Base-by-base conservation (phyloP, 1,140 invertebrate species). In the Solenopsis fugax region DNA sequence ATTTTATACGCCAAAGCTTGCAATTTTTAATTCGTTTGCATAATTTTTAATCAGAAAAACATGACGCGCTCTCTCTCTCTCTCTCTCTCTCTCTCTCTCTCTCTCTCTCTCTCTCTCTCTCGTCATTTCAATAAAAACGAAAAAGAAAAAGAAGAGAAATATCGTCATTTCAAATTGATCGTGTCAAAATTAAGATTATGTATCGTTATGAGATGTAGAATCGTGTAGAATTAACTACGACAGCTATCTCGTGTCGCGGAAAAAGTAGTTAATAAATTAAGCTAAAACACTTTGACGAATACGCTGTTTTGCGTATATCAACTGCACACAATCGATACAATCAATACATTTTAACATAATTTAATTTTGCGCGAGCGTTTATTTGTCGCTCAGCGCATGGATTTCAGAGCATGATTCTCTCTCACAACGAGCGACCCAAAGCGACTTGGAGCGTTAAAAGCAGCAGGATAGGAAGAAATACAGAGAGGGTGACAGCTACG, bases 401-500 rank as follows among this genome's bases (percentile, higher is more conserved):
- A 71, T 81, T 81, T 81, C 50, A 81, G 65, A 71, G 21, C 77
- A 18, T 50, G 62, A 58, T 45, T 72, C 50, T 58, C 41, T 58
- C 41, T 60, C 37, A 37, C 67, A 48, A 24, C 62, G 18, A 69
- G 48, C 34, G 41, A 88, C 90, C 29, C 29, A 2, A 29, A 29
- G 29, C 29, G 89, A 91, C 85, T 90, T 80, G 24, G 81, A 90
- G 77, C 89, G 90, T 89, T 88, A 90, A 88, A 88, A 91, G 84
- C 87, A 56, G 85, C 89, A 82, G 50, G 65, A 69, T 69, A 80
- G 81, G 86, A 90, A 90, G 86, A 81, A 88, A 86, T 45, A 88
- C 67, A 81, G 91, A 88, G 92, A 93, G 92, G 89, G 90, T 89
- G 88, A 75, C 84, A 87, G 87, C 91, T 89, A 89, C 87, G 88